Conservation (phyloP, 2,797 vertebrate genomes). For the Coregonus suidteri region DNA sequence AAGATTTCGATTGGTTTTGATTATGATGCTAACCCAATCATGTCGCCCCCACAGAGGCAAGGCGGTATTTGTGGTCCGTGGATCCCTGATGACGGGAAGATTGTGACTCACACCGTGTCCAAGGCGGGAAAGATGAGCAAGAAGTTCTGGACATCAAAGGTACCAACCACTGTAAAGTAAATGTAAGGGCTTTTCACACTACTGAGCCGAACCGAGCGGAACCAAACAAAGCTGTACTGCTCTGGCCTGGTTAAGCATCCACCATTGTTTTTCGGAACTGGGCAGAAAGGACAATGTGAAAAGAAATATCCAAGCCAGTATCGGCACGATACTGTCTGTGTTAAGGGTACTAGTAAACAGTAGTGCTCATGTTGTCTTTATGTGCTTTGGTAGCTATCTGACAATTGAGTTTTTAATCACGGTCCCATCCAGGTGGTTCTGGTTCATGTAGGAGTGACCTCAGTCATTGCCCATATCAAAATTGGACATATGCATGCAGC, state of each 20-base stretch:
- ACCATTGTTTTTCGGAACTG: too few relatives aligned
- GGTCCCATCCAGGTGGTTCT: conserved; percentile 71
- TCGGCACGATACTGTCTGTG: too few relatives aligned
- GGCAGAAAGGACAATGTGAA: too few relatives aligned
- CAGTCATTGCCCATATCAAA: conserved; percentile 80
- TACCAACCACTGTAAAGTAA: conserved; percentile 25
- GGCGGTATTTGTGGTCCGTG: conserved; percentile 78
- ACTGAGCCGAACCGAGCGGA: too few relatives aligned
- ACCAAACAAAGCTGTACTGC: too few relatives aligned
- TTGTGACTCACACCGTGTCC: conserved; percentile 80
- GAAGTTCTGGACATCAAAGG: conserved; percentile 80
- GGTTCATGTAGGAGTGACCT: conserved; percentile 76
- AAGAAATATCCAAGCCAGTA: too few relatives aligned
- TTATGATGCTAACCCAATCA: background rate
- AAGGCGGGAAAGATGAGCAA: conserved; percentile 78
- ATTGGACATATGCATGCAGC: conserved; percentile 78
- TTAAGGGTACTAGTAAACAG: background rate
- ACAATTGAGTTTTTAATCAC: background rate
- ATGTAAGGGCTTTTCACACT: too few relatives aligned
- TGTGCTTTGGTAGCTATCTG: background rate
- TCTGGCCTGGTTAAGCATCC: too few relatives aligned
- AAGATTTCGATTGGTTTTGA: background rate
- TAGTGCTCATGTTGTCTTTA: background rate
- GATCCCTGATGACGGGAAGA: conserved; percentile 82
- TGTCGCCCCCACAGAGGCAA: conserved; percentile 62